Percentiles rank a stretch among this genome's conserved stretches.
phyloP scores from a whole-genome alignment of 2,113 vertebrate species.

The Petrocephalus microphthalmus region DNA sequence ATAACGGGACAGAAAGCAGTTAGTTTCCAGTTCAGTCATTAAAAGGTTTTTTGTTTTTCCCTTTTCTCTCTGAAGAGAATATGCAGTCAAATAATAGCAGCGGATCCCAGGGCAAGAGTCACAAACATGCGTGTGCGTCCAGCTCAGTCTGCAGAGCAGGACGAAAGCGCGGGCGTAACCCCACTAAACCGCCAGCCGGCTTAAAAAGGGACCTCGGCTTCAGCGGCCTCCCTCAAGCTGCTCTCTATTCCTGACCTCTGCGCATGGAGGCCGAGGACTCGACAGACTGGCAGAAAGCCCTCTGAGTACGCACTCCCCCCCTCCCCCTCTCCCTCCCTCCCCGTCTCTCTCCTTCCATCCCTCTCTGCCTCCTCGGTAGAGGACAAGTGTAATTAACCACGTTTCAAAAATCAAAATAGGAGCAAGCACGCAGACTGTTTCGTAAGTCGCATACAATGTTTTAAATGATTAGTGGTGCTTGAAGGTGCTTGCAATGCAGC shows the following conservation, averaged over 20 bases:
- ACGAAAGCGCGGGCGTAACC: conserved; percentile 27
- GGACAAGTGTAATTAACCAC: conserved; percentile 26
- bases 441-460: conserved; percentile 33
- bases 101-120: conserved; percentile 33
- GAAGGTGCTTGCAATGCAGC: conserved; percentile 46
- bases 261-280: neutral
- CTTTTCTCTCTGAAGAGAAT: conserved; percentile 42
- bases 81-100: conserved; percentile 50
- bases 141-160: conserved; percentile 19
- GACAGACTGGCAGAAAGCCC: neutral
- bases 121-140: conserved; percentile 29
- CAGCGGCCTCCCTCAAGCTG: too few species aligned
- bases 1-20: conserved; percentile 56
- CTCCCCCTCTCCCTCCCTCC: neutral
- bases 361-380: conserved; percentile 18
- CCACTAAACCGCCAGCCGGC: conserved; percentile 23
- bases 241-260: neutral
- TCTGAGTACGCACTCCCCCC: neutral
- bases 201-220: conserved; percentile 17
- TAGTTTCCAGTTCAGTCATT: conserved; percentile 59
- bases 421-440: conserved; percentile 33
- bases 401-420: conserved; percentile 32
- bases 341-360: neutral
- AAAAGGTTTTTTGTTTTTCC: conserved; percentile 43
- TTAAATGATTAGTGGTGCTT: conserved; percentile 42